Conservation (phyloP, 1,140 invertebrate species). For the Akabosia matsudoensis region DNA sequence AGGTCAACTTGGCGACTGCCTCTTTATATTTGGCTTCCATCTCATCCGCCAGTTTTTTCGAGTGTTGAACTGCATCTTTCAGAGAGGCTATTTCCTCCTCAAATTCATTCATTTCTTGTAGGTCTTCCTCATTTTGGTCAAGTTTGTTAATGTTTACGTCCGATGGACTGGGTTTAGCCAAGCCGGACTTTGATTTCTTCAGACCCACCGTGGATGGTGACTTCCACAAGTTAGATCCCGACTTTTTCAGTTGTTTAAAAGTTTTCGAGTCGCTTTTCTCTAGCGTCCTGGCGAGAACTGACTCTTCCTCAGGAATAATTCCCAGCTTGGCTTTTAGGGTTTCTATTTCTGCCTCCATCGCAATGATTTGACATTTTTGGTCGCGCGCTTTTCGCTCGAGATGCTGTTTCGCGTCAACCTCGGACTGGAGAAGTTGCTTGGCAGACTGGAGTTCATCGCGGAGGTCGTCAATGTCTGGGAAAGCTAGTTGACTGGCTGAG, state of each 20-base stretch:
- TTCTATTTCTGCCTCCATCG: constrained; percentile 49
- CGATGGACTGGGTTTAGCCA: constrained; percentile 19
- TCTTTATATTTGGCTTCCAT: constrained; percentile 73
- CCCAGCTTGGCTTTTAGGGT: constrained; percentile 51
- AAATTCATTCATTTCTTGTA: constrained; percentile 49
- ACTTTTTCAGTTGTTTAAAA: constrained; percentile 42
- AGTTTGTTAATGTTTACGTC: constrained; percentile 53
- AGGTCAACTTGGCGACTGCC: constrained; percentile 70
- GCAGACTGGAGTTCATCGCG: constrained; percentile 84
- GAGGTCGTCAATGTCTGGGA: constrained; percentile 73
- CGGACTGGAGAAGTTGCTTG: constrained; percentile 81
- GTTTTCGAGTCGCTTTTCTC: constrained; percentile 38
- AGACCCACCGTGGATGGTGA: constrained; percentile 40
- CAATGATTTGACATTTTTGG: constrained; percentile 56
- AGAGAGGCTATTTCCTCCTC: constrained; percentile 55
- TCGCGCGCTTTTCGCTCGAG: constrained; percentile 80
- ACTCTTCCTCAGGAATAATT: constrained; percentile 47
- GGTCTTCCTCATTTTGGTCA: constrained; percentile 65
- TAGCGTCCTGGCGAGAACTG: constrained; percentile 36
- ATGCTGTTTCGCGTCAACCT: constrained; percentile 79
- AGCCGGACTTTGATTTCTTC: constrained; percentile 45
- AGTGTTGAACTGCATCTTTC: constrained; percentile 67
- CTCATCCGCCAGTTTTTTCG: constrained; percentile 71
- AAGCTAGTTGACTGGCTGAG: constrained; percentile 68
- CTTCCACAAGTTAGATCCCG: constrained; percentile 40